A percentile compares a stretch with the other conserved stretches of the same genome.
These are phyloP conservation scores for Sardina pilchardus DNA, from an alignment of 2,113 vertebrate genomes.

Conservation along the genomic window DNA sequence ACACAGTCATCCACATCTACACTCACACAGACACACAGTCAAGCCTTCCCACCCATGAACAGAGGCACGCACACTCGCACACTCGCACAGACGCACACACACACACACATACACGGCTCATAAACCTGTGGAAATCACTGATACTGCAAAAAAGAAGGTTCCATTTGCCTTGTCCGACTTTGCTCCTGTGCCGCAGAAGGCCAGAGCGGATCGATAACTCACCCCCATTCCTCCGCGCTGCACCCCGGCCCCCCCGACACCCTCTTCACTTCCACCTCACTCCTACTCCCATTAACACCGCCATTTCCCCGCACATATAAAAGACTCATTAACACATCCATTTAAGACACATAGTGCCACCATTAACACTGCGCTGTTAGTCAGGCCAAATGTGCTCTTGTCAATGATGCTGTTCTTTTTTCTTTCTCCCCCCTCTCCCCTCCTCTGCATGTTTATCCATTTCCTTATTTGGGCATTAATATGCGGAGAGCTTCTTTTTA, in stretches of 20 bases:
- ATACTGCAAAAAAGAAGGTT: slow-evolving; percentile 72
- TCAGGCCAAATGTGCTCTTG: slow-evolving; percentile 47
- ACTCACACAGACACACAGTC: slow-evolving; percentile 9
- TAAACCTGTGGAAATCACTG: slow-evolving; percentile 73
- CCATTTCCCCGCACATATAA: slow-evolving; percentile 59
- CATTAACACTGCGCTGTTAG: slow-evolving; percentile 54
- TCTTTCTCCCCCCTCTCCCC: not conserved
- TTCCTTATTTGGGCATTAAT: slow-evolving; percentile 22
- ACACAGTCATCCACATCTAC: slow-evolving; percentile 7
- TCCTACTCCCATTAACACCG: slow-evolving; percentile 49
- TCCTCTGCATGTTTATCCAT: slow-evolving; percentile 32
- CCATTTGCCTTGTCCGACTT: slow-evolving; percentile 46
- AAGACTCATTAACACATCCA: slow-evolving; percentile 62
- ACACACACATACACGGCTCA: slow-evolving; percentile 54
- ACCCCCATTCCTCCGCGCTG: slow-evolving; percentile 16
- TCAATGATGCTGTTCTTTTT: not conserved
- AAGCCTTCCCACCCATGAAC: not conserved
- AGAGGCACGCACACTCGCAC: slow-evolving; percentile 15
- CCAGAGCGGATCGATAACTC: slow-evolving; percentile 66
- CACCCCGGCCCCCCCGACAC: not conserved
- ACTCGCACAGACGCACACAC: slow-evolving; percentile 47
- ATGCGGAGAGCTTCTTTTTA: not conserved
- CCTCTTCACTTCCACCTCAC: slow-evolving; percentile 22
- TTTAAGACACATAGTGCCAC: slow-evolving; percentile 65
- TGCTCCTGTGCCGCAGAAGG: slow-evolving; percentile 54